These are phyloP conservation scores for Hyperopisus bebe DNA, from an alignment of 2,113 vertebrate genomes.

Conservation along the genomic window DNA sequence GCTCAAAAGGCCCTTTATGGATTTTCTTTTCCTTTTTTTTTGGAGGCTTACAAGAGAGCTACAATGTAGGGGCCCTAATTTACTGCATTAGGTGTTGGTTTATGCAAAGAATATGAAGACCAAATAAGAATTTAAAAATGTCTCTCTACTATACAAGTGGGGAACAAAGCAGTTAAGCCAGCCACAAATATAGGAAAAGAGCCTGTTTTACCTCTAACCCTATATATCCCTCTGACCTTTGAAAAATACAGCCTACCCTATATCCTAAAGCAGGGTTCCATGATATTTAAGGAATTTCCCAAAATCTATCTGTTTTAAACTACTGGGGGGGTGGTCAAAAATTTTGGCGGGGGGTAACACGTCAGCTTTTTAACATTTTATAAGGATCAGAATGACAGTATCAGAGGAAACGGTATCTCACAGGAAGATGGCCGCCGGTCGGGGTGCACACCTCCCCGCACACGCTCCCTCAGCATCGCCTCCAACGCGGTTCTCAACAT, in stretches of 20 bases:
- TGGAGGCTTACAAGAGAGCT: not conserved
- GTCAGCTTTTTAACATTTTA: not conserved
- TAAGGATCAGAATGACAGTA: not conserved
- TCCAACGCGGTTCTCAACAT: not conserved
- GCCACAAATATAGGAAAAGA: not conserved
- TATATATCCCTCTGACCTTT: not conserved
- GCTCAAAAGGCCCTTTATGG: not conserved
- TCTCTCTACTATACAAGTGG: not conserved
- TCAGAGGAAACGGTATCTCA: not conserved
- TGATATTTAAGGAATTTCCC: not conserved
- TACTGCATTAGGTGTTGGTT: not conserved
- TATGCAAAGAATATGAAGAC: not conserved
- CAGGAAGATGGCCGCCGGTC: not conserved
- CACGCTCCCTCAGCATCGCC: not conserved
- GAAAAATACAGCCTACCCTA: not conserved
- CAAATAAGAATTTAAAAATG: not conserved
- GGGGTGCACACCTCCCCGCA: not conserved
- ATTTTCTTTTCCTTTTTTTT: not conserved
- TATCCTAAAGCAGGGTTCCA: not conserved
- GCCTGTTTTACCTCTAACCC: not conserved
- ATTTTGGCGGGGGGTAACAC: not conserved
- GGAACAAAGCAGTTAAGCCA: not conserved
- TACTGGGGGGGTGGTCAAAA: not conserved
- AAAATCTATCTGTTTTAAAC: not conserved
- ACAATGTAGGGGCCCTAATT: not conserved